Conservation (phyloP, 2,888 invertebrate genomes). For the Aspidiotus destructor region DNA sequence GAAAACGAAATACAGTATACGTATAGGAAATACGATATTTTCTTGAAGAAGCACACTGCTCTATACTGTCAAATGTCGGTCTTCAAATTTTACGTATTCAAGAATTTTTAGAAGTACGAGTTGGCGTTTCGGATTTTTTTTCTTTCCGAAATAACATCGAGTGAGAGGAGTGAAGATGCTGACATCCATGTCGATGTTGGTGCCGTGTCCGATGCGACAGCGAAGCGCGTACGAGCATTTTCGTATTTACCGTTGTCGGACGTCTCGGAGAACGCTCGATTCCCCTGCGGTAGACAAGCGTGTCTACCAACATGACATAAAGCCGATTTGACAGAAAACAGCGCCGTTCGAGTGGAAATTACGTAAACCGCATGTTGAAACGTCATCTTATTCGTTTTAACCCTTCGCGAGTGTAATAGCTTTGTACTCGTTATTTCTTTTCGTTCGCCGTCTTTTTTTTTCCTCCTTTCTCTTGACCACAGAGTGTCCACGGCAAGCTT, state of each 20-base stretch:
- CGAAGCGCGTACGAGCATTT: background rate
- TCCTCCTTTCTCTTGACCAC: background rate
- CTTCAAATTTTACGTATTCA: too few species aligned
- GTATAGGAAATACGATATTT: background rate
- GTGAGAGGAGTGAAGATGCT: too few species aligned
- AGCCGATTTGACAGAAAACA: slow-evolving; percentile 22
- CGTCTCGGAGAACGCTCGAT: background rate
- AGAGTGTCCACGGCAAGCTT: too few species aligned
- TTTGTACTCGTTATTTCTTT: slow-evolving; percentile 1
- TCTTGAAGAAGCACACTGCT: background rate
- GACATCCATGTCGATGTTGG: too few species aligned
- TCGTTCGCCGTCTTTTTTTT: background rate
- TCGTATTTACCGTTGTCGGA: background rate
- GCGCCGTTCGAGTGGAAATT: slow-evolving; percentile 22
- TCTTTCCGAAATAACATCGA: too few species aligned
- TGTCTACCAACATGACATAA: slow-evolving; percentile 29
- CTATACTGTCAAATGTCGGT: too few species aligned
- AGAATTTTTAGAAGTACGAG: background rate
- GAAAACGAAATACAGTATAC: too few species aligned
- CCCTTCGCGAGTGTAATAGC: background rate
- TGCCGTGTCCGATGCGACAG: too few species aligned
- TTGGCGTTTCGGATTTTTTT: background rate
- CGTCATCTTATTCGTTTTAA: slow-evolving; percentile 3
- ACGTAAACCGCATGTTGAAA: slow-evolving; percentile 28
- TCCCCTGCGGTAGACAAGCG: slow-evolving; percentile 30